Evolutionary conservation across 2,888 invertebrate species (phyloP).

Genomic region (Drosophila testacea): DNA sequence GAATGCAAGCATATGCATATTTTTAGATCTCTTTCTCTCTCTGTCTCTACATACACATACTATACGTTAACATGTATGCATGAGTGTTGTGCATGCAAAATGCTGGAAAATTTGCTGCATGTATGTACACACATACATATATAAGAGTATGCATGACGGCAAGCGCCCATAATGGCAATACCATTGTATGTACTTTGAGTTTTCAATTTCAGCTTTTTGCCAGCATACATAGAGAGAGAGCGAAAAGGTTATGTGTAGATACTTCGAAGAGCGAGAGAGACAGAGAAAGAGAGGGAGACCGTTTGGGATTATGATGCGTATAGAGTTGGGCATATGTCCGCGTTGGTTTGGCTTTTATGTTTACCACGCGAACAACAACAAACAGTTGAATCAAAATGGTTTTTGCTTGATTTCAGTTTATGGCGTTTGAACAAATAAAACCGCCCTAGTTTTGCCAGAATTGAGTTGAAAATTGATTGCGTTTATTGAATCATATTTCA

Average conservation of each 20-base stretch:
- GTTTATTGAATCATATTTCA: constrained; percentile 35
- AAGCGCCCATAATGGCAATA: constrained; percentile 64
- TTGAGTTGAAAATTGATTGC: constrained; percentile 54
- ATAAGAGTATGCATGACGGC: constrained; percentile 47
- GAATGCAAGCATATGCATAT: constrained; percentile 26
- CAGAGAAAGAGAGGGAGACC: background rate
- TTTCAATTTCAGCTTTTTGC: constrained; percentile 74
- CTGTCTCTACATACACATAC: background rate
- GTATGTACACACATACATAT: background rate
- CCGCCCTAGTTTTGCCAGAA: constrained; percentile 1
- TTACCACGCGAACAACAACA: constrained; percentile 10
- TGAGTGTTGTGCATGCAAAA: constrained; percentile 37
- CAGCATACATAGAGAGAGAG: constrained; percentile 4
- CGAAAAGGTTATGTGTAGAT: too few species aligned
- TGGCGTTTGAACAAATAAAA: constrained; percentile 34
- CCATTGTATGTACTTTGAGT: constrained; percentile 72
- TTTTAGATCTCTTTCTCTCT: constrained; percentile 12
- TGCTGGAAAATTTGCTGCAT: constrained; percentile 54
- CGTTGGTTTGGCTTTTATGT: constrained; percentile 30
- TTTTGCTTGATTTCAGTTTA: constrained; percentile 44
- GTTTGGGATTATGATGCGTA: constrained; percentile 46
- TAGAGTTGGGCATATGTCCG: constrained; percentile 40
- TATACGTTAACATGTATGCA: background rate
- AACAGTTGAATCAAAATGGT: constrained; percentile 36
- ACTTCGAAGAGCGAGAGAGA: background rate